phyloP scores from a whole-genome alignment of 2,888 invertebrate genomes.

The Nematopogon swammerdamellus region DNA sequence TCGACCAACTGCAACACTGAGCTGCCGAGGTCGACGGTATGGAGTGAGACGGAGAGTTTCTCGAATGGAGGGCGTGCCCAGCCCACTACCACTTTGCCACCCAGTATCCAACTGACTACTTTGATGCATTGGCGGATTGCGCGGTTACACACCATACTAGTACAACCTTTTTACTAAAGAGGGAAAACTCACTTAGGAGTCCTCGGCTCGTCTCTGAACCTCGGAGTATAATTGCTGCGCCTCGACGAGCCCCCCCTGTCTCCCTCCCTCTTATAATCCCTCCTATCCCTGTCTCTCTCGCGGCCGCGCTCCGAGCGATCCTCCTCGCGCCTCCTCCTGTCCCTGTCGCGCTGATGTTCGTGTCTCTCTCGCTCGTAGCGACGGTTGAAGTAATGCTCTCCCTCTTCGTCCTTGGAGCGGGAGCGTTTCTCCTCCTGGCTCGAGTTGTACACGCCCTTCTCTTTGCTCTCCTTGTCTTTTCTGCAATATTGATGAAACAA shows the following conservation, averaged over 20 bases:
- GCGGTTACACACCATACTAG: no score
- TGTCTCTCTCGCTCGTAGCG: conserved; percentile 30
- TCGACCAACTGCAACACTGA: no score
- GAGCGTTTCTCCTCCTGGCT: conserved; percentile 56
- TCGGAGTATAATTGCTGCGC: conserved; percentile 53
- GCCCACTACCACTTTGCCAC: no score
- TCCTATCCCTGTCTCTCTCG: conserved; percentile 22
- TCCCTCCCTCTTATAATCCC: conserved; percentile 21
- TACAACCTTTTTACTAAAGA: no score
- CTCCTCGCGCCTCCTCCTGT: conserved; percentile 21
- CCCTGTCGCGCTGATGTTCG: conserved; percentile 17
- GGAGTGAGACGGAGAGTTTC: no score
- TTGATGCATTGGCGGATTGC: no score
- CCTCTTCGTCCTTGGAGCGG: conserved; percentile 34
- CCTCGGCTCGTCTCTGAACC: conserved; percentile 81
- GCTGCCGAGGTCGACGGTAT: no score
- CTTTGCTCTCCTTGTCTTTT: conserved; percentile 54
- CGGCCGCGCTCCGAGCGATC: conserved; percentile 21
- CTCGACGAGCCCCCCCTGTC: conserved; percentile 41
- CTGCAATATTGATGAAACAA: conserved; percentile 19
- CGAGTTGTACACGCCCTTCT: conserved; percentile 70
- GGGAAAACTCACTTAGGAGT: conserved; percentile 63
- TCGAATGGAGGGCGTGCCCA: no score
- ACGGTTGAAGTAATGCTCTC: conserved; percentile 27
- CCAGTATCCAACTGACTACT: no score